Conservation (phyloP, 1,140 invertebrate species). For the Ptiloglossa arizonensis region DNA sequence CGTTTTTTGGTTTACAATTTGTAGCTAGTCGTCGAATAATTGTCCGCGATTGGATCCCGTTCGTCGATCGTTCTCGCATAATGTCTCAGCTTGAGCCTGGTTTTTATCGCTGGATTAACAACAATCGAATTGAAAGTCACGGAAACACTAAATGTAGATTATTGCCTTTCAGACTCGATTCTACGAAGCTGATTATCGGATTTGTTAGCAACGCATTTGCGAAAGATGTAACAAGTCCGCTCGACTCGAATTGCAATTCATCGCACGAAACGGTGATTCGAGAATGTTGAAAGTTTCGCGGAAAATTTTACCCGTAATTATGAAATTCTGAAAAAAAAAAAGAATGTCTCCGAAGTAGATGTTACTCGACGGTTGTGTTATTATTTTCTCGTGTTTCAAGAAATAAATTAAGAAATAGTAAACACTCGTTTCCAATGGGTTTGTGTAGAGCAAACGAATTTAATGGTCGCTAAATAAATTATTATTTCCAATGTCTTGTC, state of each 20-base stretch:
- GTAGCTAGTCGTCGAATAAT: background rate
- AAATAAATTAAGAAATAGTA: too few species aligned
- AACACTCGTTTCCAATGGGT: too few species aligned
- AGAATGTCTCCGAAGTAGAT: too few species aligned
- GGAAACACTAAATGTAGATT: slow-evolving; percentile 11
- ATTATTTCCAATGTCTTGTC: too few species aligned
- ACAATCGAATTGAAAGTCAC: slow-evolving; percentile 11
- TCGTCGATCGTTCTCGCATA: background rate
- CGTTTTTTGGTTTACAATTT: background rate
- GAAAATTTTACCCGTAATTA: too few species aligned
- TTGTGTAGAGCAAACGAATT: too few species aligned
- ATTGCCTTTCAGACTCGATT: slow-evolving; percentile 16
- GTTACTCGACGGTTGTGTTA: too few species aligned
- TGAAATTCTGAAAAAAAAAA: too few species aligned
- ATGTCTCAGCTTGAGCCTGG: background rate
- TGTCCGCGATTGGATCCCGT: background rate
- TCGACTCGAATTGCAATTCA: slow-evolving; percentile 7
- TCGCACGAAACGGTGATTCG: background rate
- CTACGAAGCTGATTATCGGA: slow-evolving; percentile 9
- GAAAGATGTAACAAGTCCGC: background rate
- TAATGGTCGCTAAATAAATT: too few species aligned
- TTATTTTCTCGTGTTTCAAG: too few species aligned
- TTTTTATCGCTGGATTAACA: background rate
- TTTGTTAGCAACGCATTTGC: background rate
- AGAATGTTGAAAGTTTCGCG: background rate